Percentiles rank a stretch among this genome's conserved stretches.
Conservation (phyloP, 2,113 vertebrate species). For the Rhinoderma darwinii region DNA sequence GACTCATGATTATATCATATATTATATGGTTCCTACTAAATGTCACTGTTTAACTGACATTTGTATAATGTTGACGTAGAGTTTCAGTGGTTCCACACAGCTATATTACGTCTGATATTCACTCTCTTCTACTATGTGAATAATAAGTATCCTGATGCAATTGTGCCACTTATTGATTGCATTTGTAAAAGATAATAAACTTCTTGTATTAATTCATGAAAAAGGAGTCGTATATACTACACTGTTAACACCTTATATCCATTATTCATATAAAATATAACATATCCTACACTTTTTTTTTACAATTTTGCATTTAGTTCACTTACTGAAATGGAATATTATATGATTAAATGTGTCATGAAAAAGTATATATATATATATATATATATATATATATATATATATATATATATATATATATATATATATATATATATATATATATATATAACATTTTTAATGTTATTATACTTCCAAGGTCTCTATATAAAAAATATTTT, state of each 20-base stretch:
- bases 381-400: too few species aligned
- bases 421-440: not conserved
- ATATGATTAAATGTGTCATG: not conserved
- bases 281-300: not conserved
- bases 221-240: too few species aligned
- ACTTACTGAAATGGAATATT: too few species aligned
- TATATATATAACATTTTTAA: not conserved
- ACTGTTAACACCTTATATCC: not conserved
- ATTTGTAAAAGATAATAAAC: not conserved
- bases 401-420: not conserved
- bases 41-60: not conserved
- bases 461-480: not conserved
- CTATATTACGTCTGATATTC: not conserved
- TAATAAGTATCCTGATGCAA: not conserved
- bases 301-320: not conserved
- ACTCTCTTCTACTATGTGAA: not conserved
- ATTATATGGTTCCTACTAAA: not conserved
- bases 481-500: too few species aligned
- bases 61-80: not conserved
- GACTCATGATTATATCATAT: not conserved
- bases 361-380: too few species aligned
- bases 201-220: too few species aligned
- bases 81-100: not conserved
- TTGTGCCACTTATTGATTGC: not conserved
- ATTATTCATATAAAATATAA: not conserved